Evolutionary conservation across 2,797 vertebrate genomes (phyloP), one percentile per base, ranked within the genome.

Genomic region (Macrochelys suwanniensis): DNA sequence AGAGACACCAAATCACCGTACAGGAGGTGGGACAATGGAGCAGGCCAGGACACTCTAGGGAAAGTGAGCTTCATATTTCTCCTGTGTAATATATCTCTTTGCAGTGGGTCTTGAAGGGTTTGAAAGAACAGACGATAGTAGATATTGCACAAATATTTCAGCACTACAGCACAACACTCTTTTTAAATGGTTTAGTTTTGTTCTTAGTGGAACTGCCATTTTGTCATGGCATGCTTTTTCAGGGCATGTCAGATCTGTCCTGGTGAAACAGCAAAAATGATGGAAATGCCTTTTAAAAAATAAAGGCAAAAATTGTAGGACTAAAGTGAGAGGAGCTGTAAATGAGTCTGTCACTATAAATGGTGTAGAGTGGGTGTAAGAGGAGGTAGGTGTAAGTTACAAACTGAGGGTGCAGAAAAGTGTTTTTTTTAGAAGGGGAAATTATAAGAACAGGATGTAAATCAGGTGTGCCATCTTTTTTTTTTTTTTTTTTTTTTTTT

Each of bases 31-130:
- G 65, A 21, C n/a, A 68, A 37, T 71, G 68, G 37, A 71, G 68
- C 19, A 21, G n/a, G 65, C n/a, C n/a, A 68, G n/a, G 33, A 19
- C 9, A 25, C 5, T 11, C 37, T 45, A 91, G 61, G 49, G 42
- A 12, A 50, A 81, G 51, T 6, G 42, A 78, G 3, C 8, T 82
- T 2, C 7, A 6, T 0, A 0, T 54, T 68, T 37, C 23, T 83
- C 3, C 31, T 76, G 77, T 13, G 37, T 51, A 89, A 76, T 12
- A 15, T 1, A 47, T 47, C 45, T 87, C 25, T 68, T 71, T 37
- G 37, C 7, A 37, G 17, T 68, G 61, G 51, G 3, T 74, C 6
- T 85, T 81, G 11, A 21, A 6, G 1, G 15, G n/a, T 25, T 42
- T 71, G 68, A 42, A 42, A 37, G 17, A 71, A 42, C 19, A 71